Percentiles rank a stretch among this genome's conserved stretches.
Conservation (phyloP, 2,113 vertebrate species). For the Tautogolabrus adspersus region DNA sequence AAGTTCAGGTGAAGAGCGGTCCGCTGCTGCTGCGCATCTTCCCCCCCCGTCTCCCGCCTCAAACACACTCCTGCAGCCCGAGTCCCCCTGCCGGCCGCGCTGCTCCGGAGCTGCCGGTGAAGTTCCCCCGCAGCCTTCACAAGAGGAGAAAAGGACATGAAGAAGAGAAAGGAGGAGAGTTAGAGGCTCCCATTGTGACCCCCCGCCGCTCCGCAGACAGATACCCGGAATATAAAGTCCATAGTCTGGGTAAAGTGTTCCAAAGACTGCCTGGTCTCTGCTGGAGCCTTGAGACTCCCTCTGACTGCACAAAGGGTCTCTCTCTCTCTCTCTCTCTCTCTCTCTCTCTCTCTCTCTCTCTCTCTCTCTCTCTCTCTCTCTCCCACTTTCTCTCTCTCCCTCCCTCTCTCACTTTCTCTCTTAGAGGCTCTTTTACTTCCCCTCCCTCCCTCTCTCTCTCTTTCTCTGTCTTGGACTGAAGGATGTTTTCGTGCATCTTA, state of each 20-base stretch:
- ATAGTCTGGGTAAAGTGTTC: slow-evolving; percentile 13
- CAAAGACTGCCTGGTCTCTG: slow-evolving; percentile 54
- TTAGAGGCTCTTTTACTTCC: background rate
- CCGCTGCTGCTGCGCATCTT: slow-evolving; percentile 26
- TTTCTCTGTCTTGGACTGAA: no score
- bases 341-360: background rate
- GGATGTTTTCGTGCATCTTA: no score
- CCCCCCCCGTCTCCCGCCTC: background rate
- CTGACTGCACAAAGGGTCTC: background rate
- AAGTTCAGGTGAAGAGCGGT: slow-evolving; percentile 51
- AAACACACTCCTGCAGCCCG: slow-evolving; percentile 3
- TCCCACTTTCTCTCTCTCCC: background rate
- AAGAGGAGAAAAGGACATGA: slow-evolving; percentile 3
- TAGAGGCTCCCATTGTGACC: background rate
- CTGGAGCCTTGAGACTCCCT: slow-evolving; percentile 56
- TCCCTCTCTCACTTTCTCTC: background rate
- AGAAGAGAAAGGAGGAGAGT: background rate
- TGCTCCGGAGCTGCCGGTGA: slow-evolving; percentile 3
- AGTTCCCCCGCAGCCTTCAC: slow-evolving; percentile 33
- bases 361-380: background rate
- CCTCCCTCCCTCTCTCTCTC: no score
- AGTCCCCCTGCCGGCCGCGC: slow-evolving; percentile 36
- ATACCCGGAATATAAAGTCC: slow-evolving; percentile 11
- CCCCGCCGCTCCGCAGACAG: background rate
- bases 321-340: background rate